A percentile compares a stretch with the other conserved stretches of the same genome.
phyloP scores from a whole-genome alignment of 1,140 invertebrate species.

The Apis cerana region DNA sequence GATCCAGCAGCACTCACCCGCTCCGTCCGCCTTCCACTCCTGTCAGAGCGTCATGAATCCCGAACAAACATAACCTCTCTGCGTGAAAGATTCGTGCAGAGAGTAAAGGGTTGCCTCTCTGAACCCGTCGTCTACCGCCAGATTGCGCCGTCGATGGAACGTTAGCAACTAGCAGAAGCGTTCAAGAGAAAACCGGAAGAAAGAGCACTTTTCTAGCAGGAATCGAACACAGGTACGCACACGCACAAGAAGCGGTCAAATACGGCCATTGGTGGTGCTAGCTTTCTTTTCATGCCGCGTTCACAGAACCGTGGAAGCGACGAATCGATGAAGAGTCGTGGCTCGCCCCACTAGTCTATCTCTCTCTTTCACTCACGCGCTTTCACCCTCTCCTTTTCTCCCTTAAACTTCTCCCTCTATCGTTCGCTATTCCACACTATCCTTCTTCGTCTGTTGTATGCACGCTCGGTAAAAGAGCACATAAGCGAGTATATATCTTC shows the following conservation, averaged over 20 bases:
- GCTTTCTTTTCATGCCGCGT: conserved; percentile 51
- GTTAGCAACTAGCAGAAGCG: background rate
- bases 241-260: conserved; percentile 22
- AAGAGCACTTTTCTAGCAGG: background rate
- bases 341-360: conserved; percentile 51
- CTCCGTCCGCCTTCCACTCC: conserved; percentile 60
- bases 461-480: background rate
- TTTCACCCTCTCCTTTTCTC: conserved; percentile 17
- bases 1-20: conserved; percentile 53
- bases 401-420: background rate
- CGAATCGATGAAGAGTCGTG: conserved; percentile 63
- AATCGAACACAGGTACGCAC: conserved; percentile 5
- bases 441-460: conserved; percentile 5
- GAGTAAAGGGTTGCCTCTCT: conserved; percentile 4
- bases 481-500: background rate
- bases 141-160: conserved; percentile 47
- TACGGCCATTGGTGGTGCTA: conserved; percentile 41
- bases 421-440: background rate
- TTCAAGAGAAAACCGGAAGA: background rate
- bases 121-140: conserved; percentile 37
- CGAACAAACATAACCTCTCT: conserved; percentile 59
- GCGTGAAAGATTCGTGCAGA: conserved; percentile 9
- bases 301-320: conserved; percentile 55
- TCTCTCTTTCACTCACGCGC: background rate
- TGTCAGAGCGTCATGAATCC: conserved; percentile 69